Evolutionary conservation across 2,113 vertebrate species (phyloP).

Genomic region (Delphinus delphis): DNA sequence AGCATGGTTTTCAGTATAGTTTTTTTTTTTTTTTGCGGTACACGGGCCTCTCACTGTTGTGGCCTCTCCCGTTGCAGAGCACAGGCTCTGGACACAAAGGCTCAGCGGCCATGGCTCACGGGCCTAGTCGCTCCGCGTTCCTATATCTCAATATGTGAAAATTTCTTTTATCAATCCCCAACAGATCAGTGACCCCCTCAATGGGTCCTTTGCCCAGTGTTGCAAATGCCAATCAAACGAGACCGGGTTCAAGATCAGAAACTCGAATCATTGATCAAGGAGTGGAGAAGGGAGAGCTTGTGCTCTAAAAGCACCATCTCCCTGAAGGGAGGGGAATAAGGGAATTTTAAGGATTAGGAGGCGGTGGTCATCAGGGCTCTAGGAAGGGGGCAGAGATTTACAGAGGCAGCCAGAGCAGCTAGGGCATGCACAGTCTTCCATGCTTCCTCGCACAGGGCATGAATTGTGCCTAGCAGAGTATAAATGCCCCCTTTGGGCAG

Average conservation of each 20-base stretch:
- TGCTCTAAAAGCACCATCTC: neutral
- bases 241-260: neutral
- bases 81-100: no score
- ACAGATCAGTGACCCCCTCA: neutral
- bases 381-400: neutral
- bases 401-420: neutral
- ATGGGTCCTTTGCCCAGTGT: neutral
- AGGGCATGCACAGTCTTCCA: neutral
- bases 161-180: neutral
- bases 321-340: neutral
- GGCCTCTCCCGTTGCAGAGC: no score
- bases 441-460: neutral
- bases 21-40: neutral
- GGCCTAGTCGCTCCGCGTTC: no score
- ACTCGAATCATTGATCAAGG: neutral
- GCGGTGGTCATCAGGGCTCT: neutral
- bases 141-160: neutral
- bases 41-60: no score
- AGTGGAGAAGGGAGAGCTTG: neutral
- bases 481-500: neutral
- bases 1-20: neutral
- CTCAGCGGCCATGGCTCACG: no score
- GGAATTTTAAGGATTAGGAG: neutral
- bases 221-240: neutral
- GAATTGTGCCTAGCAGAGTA: neutral